Percentiles rank a stretch among this genome's conserved stretches.
Evolutionary conservation across 2,888 invertebrate species (phyloP).

Genomic region (Drosophila differens): DNA sequence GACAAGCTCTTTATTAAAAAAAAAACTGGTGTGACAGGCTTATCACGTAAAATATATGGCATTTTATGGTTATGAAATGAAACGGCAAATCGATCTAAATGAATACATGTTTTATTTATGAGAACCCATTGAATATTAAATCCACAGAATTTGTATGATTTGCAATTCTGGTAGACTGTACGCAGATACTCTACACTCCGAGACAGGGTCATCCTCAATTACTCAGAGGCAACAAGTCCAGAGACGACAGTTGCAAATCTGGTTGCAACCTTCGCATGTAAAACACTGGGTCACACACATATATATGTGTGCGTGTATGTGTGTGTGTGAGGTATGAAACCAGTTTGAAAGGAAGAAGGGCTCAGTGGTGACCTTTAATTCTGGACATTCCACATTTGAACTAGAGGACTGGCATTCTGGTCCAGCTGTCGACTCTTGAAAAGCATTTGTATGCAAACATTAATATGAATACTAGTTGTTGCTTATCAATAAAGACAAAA

Average conservation of each 20-base stretch:
- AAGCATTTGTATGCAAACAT: conserved; percentile 20
- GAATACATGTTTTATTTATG: conserved; percentile 67
- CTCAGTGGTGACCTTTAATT: conserved; percentile 43
- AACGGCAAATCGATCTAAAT: conserved; percentile 52
- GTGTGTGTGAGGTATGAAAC: conserved; percentile 36
- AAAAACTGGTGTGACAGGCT: conserved; percentile 1
- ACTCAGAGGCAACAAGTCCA: conserved; percentile 28
- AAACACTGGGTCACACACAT: conserved; percentile 37
- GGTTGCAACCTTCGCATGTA: conserved; percentile 41
- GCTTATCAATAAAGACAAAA: conserved; percentile 43
- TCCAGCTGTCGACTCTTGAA: conserved; percentile 13
- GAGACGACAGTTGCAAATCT: conserved; percentile 9
- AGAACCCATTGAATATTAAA: conserved; percentile 24
- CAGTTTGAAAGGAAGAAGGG: conserved; percentile 55
- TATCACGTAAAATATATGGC: conserved; percentile 50
- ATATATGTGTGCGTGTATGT: neutral
- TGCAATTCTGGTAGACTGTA: conserved; percentile 32
- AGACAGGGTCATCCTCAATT: conserved; percentile 28
- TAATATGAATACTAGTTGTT: conserved; percentile 20
- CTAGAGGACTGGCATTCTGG: conserved; percentile 33
- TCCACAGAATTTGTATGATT: conserved; percentile 52
- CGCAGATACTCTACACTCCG: neutral
- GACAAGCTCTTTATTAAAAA: conserved; percentile 58
- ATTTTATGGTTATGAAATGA: conserved; percentile 61
- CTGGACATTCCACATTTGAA: conserved; percentile 38